A percentile compares a stretch with the other conserved stretches of the same genome.
Evolutionary conservation across 2,797 vertebrate genomes (phyloP).

Genomic region (Enteromius afrohamiltoni): DNA sequence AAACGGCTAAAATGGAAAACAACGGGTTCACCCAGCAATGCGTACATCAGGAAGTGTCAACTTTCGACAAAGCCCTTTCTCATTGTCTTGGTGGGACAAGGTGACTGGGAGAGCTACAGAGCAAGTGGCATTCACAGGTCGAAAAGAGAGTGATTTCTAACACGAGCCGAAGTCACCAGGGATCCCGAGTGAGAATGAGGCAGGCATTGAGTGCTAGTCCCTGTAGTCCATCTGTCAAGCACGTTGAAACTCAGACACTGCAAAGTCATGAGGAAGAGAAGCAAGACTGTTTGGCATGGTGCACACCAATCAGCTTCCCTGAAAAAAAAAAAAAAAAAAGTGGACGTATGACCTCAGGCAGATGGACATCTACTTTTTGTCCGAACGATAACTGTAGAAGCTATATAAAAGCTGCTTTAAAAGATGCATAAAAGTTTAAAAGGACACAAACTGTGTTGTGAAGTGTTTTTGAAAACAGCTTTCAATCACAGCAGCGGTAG

Average conservation of each 20-base stretch:
- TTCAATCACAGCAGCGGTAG: not conserved
- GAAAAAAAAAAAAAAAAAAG: not conserved
- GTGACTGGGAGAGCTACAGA: conserved; percentile 3
- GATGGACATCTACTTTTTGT: not conserved
- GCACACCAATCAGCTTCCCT: not conserved
- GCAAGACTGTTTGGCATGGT: conserved; percentile 10
- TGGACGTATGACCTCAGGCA: not conserved
- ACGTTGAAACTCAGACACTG: conserved; percentile 14
- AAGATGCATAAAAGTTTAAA: not conserved
- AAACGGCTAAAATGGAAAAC: not conserved
- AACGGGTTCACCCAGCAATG: not conserved
- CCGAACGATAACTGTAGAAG: not conserved
- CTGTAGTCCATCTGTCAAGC: conserved; percentile 44
- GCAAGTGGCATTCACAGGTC: conserved; percentile 12
- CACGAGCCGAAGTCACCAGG: conserved; percentile 31
- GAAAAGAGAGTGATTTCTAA: conserved; percentile 35
- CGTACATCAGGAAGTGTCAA: not conserved
- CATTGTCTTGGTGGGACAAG: conserved; percentile 18
- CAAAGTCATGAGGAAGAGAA: conserved; percentile 32
- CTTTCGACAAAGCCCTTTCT: conserved; percentile 8
- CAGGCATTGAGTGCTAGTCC: conserved; percentile 42
- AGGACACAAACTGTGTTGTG: not conserved
- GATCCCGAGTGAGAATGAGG: conserved; percentile 28
- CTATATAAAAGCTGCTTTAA: not conserved
- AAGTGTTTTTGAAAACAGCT: not conserved